Percentiles rank a stretch among this genome's conserved stretches.
phyloP scores from a whole-genome alignment of 2,888 invertebrate genomes.

The Limenitis camilla region DNA sequence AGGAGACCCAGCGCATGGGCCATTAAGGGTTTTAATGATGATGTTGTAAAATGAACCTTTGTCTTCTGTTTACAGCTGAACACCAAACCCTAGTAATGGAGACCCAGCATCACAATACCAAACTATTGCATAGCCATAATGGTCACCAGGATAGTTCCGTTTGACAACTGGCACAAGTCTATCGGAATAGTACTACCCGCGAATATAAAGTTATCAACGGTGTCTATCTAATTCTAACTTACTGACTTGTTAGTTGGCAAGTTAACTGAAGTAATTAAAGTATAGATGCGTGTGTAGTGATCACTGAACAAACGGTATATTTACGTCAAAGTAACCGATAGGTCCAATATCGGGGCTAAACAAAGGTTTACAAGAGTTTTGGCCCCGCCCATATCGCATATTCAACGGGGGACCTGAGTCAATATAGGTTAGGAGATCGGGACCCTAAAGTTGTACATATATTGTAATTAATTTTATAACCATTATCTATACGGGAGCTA shows the following conservation, averaged over 20 bases:
- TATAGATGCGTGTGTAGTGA: constrained; percentile 21
- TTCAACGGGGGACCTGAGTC: constrained; percentile 60
- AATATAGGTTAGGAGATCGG: constrained; percentile 25
- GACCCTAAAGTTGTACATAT: background rate
- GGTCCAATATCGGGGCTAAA: constrained; percentile 67
- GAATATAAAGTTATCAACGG: too few relatives aligned
- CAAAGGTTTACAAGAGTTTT: constrained; percentile 73
- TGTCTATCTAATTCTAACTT: background rate
- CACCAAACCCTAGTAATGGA: too few relatives aligned
- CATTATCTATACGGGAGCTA: too few relatives aligned
- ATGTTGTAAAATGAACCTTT: constrained; percentile 5
- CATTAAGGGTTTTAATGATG: background rate
- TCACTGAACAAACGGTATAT: constrained; percentile 29
- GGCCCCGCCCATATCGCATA: constrained; percentile 64
- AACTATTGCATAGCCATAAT: too few relatives aligned
- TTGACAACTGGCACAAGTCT: too few relatives aligned
- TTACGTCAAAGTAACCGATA: constrained; percentile 58
- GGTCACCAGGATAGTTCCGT: too few relatives aligned
- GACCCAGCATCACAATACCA: too few relatives aligned
- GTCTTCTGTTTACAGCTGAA: constrained; percentile 5
- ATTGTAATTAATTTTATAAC: too few relatives aligned
- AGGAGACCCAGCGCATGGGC: too few relatives aligned
- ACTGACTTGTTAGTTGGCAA: background rate
- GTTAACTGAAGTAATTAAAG: constrained; percentile 17
- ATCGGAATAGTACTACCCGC: too few relatives aligned